These are phyloP conservation scores for Nymphalis polychloros DNA, from an alignment of 2,888 invertebrate genomes.

Conservation along the genomic window DNA sequence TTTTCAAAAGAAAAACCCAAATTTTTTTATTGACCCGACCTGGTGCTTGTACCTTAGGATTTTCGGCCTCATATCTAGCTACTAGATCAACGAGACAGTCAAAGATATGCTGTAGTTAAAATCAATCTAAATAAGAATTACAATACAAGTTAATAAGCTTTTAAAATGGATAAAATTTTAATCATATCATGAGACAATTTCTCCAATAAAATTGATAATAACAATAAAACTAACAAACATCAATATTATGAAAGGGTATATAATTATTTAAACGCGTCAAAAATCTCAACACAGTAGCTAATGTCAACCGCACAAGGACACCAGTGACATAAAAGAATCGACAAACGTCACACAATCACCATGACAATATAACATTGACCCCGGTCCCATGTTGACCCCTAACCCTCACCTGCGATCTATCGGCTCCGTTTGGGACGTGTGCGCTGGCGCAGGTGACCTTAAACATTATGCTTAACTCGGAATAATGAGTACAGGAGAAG, in stretches of 20 bases:
- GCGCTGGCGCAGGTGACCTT: slow-evolving; percentile 54
- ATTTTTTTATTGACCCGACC: no score
- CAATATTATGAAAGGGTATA: neutral
- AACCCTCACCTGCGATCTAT: slow-evolving; percentile 63
- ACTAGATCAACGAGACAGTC: no score
- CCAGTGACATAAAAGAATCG: slow-evolving; percentile 49
- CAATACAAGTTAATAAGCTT: no score
- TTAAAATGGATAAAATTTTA: no score
- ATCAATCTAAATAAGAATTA: no score
- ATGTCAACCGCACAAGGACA: slow-evolving; percentile 34
- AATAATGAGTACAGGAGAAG: neutral
- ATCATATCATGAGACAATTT: no score
- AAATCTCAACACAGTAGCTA: slow-evolving; percentile 14
- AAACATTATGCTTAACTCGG: slow-evolving; percentile 32
- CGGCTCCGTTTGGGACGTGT: slow-evolving; percentile 66
- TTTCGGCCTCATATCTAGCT: no score
- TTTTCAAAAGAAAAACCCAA: no score
- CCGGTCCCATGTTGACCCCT: slow-evolving; percentile 56
- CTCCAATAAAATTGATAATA: neutral
- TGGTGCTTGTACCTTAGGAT: no score
- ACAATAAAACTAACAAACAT: neutral
- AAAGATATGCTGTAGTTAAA: no score
- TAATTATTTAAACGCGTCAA: neutral
- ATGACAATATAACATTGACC: slow-evolving; percentile 76
- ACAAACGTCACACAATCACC: slow-evolving; percentile 59